Conservation (phyloP, 2,888 invertebrate genomes). For the Conus canariensis region DNA sequence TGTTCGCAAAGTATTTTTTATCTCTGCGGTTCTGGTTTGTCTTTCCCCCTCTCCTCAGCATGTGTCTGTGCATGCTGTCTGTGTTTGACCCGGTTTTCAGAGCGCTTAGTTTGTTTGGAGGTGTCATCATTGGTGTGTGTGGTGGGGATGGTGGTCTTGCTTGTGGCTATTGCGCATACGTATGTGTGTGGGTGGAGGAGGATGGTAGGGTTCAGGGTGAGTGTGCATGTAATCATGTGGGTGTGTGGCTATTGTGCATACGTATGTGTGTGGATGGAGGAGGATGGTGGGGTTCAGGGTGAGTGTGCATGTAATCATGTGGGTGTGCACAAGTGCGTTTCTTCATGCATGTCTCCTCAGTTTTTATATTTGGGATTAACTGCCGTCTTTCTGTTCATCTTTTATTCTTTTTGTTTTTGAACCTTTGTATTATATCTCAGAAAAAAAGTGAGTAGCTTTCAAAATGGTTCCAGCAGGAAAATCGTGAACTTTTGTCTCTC, state of each 20-base stretch:
- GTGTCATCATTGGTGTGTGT: neutral
- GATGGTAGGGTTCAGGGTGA: neutral
- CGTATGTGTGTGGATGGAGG: neutral
- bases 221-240: neutral
- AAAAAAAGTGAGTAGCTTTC: too few relatives aligned
- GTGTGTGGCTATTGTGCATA: neutral
- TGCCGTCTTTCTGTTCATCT: too few relatives aligned
- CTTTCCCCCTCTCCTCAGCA: neutral
- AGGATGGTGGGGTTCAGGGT: neutral
- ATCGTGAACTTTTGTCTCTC: too few relatives aligned
- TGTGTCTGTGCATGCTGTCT: neutral
- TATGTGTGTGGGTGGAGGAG: neutral
- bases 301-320: neutral
- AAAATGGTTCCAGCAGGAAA: too few relatives aligned
- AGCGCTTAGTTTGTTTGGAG: neutral
- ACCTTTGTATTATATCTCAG: too few relatives aligned
- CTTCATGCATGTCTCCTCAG: too few relatives aligned
- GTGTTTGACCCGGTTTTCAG: neutral
- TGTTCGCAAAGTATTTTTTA: constrained; percentile 21
- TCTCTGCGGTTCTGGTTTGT: neutral
- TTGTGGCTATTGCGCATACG: neutral
- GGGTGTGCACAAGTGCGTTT: too few relatives aligned
- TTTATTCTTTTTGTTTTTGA: too few relatives aligned
- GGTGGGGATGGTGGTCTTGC: neutral
- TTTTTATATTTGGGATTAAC: too few relatives aligned